phyloP scores from a whole-genome alignment of 2,113 vertebrate species.

The Hypomesus transpacificus region DNA sequence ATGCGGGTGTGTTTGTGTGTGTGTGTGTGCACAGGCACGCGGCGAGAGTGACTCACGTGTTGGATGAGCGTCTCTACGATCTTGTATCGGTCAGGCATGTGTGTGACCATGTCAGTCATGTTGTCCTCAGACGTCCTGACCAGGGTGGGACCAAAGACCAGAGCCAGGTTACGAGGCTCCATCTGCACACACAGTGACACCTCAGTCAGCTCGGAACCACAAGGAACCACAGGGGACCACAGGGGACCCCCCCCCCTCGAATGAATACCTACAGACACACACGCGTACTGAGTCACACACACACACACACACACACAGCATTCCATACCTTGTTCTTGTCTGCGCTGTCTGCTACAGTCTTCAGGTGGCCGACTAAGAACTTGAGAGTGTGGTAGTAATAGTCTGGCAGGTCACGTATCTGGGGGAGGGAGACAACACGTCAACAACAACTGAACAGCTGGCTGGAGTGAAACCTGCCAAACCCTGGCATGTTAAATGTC shows the following conservation, averaged over 20 bases:
- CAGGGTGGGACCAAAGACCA: conserved; percentile 94
- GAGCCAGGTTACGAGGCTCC: conserved; percentile 93
- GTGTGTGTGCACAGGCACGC: neutral
- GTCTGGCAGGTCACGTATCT: conserved; percentile 92
- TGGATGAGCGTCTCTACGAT: conserved; percentile 97
- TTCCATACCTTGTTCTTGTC: conserved; percentile 92
- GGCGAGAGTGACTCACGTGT: conserved; percentile 72
- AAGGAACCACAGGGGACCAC: neutral
- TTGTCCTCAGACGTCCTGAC: conserved; percentile 95
- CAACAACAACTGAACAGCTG: conserved; percentile 9
- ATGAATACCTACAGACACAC: neutral
- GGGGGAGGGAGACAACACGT: neutral
- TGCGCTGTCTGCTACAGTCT: conserved; percentile 88
- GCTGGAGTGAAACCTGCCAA: neutral
- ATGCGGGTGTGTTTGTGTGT: neutral
- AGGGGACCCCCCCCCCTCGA: too few relatives aligned
- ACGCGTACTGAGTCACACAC: neutral
- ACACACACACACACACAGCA: neutral
- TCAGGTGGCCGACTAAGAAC: conserved; percentile 89
- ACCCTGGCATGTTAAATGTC: neutral
- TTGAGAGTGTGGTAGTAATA: conserved; percentile 94
- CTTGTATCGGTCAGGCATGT: conserved; percentile 98
- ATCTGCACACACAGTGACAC: conserved; percentile 69
- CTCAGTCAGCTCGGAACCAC: neutral
- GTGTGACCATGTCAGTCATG: conserved; percentile 99